phyloP scores from a whole-genome alignment of 2,113 vertebrate genomes.

The Chionis minor region DNA sequence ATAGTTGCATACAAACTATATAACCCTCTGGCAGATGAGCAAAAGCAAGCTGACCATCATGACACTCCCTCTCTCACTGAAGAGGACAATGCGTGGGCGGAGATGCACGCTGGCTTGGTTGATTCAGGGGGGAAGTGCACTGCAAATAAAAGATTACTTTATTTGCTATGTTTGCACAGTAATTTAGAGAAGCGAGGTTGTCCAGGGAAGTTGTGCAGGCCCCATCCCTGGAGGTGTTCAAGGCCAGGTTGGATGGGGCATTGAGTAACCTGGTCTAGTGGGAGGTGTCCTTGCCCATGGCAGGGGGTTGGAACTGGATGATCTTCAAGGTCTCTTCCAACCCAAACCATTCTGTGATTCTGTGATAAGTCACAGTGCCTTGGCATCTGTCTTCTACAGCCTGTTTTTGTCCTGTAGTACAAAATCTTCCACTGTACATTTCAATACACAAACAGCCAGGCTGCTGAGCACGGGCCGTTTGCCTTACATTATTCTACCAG shows the following conservation, averaged over 20 bases:
- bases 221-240: too few relatives aligned
- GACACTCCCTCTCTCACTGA: neutral
- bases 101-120: rapidly evolving
- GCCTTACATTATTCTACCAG: neutral
- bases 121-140: neutral
- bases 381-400: neutral
- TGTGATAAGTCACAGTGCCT: neutral
- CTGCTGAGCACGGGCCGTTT: neutral
- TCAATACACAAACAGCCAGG: neutral
- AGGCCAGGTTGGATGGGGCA: too few relatives aligned
- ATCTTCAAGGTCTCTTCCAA: too few relatives aligned
- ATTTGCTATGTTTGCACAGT: neutral
- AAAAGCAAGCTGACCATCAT: rapidly evolving
- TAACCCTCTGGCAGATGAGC: neutral
- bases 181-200: neutral
- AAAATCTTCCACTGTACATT: neutral
- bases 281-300: too few relatives aligned
- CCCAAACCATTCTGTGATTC: too few relatives aligned
- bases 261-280: too few relatives aligned
- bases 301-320: too few relatives aligned
- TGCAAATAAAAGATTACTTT: neutral
- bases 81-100: rapidly evolving
- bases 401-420: neutral
- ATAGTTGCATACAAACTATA: neutral
- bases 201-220: too few relatives aligned